A percentile compares a stretch with the other conserved stretches of the same genome.
These are phyloP conservation scores for Arnoldichthys spilopterus DNA, from an alignment of 2,797 vertebrate genomes.

Conservation along the genomic window DNA sequence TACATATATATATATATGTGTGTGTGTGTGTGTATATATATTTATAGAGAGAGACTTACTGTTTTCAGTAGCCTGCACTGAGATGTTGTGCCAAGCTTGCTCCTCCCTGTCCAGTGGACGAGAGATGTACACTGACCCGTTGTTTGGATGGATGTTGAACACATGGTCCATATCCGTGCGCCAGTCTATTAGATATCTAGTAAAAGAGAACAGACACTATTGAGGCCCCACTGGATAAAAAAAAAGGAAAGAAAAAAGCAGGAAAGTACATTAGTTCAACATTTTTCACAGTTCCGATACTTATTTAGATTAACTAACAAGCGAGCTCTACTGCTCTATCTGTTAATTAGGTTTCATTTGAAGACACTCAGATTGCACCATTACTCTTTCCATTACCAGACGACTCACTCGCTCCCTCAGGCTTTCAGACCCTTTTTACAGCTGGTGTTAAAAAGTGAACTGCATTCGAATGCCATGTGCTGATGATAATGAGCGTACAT, in stretches of 20 bases:
- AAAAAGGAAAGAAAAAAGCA: background rate
- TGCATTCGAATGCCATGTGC: background rate
- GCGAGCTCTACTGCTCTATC: constrained; percentile 17
- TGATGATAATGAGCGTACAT: background rate
- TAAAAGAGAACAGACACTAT: constrained; percentile 43
- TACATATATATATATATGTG: no score
- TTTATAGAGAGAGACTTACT: constrained; percentile 81
- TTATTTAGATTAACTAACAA: constrained; percentile 22
- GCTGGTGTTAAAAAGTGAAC: constrained; percentile 9
- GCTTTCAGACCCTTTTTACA: constrained; percentile 23
- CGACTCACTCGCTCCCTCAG: constrained; percentile 22
- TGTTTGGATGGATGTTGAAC: constrained; percentile 91
- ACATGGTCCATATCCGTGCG: constrained; percentile 95
- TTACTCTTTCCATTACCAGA: constrained; percentile 29
- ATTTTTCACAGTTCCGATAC: constrained; percentile 14
- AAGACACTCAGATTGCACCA: constrained; percentile 10
- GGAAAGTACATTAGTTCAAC: background rate
- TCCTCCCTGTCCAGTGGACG: constrained; percentile 90
- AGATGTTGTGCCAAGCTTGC: constrained; percentile 94
- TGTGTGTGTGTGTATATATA: no score
- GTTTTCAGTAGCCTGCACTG: constrained; percentile 90
- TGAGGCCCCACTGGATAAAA: constrained; percentile 1
- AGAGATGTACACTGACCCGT: constrained; percentile 91
- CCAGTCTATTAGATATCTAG: constrained; percentile 93
- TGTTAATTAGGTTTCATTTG: constrained; percentile 34